Evolutionary conservation across 1,140 invertebrate species (phyloP).

Genomic region (Thaumetopoea pityocampa): DNA sequence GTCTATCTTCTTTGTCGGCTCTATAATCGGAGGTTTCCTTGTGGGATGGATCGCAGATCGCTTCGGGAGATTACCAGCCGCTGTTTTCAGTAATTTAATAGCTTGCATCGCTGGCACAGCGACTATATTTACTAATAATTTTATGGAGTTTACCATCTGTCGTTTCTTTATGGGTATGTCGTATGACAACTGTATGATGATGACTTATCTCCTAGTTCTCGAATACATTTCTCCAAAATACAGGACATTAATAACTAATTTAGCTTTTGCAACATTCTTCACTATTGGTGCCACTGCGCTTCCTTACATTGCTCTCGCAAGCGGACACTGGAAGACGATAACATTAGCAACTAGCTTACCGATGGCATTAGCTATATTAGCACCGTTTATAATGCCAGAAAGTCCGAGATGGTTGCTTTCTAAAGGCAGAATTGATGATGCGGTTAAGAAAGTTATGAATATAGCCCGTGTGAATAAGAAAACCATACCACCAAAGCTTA

Average conservation of each 20-base stretch:
- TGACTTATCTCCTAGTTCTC: conserved; percentile 77
- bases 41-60: conserved; percentile 82
- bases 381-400: conserved; percentile 80
- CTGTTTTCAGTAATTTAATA: conserved; percentile 79
- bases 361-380: conserved; percentile 53
- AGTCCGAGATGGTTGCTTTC: conserved; percentile 85
- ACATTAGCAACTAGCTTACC: conserved; percentile 77
- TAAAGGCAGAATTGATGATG: conserved; percentile 80
- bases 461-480: conserved; percentile 56
- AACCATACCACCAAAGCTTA: conserved; percentile 36
- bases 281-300: conserved; percentile 78
- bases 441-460: conserved; percentile 74
- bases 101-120: conserved; percentile 79
- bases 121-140: conserved; percentile 78
- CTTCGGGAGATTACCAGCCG: conserved; percentile 80
- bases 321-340: conserved; percentile 82
- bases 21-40: conserved; percentile 81
- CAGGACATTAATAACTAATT: conserved; percentile 78
- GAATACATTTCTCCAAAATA: conserved; percentile 80
- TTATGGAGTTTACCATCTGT: conserved; percentile 77
- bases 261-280: conserved; percentile 80
- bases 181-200: conserved; percentile 90
- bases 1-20: conserved; percentile 81
- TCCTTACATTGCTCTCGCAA: conserved; percentile 79
- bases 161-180: conserved; percentile 82